Evolutionary conservation across 2,797 vertebrate genomes (phyloP).

Genomic region (Carcharodon carcharias): DNA sequence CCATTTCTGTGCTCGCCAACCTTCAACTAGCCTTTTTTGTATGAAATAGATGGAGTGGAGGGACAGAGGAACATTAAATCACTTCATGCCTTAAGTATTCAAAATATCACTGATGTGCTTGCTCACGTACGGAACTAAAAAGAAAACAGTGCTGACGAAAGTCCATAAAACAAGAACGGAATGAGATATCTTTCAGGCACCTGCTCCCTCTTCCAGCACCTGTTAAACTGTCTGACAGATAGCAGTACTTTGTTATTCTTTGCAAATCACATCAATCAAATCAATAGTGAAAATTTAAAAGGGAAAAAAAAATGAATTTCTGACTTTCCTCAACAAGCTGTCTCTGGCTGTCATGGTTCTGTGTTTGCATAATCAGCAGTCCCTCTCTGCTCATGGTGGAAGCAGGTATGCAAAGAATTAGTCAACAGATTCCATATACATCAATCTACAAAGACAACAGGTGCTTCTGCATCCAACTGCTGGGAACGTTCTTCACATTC

Average conservation of each 20-base stretch:
- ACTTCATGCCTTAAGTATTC: neutral
- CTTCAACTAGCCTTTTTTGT: neutral
- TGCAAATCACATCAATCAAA: slow-evolving; percentile 25
- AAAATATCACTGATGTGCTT: neutral
- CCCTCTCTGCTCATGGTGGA: neutral
- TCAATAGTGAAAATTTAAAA: neutral
- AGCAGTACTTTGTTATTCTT: slow-evolving; percentile 3
- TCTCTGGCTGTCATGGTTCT: neutral
- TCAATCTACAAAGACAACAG: slow-evolving; percentile 3
- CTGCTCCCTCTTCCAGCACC: slow-evolving; percentile 12
- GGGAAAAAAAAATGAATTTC: neutral
- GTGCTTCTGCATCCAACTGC: neutral
- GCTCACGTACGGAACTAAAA: neutral
- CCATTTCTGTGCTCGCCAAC: neutral
- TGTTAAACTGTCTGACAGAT: neutral
- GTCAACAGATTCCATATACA: neutral
- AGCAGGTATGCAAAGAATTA: neutral
- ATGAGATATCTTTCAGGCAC: slow-evolving; percentile 21
- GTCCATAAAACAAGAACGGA: slow-evolving; percentile 10
- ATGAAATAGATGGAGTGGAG: neutral
- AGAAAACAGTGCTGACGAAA: neutral
- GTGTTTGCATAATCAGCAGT: neutral
- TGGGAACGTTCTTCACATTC: neutral
- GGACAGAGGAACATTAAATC: neutral
- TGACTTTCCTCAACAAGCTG: slow-evolving; percentile 5